phyloP scores from a whole-genome alignment of 2,113 vertebrate genomes.

The Tetrao urogallus region DNA sequence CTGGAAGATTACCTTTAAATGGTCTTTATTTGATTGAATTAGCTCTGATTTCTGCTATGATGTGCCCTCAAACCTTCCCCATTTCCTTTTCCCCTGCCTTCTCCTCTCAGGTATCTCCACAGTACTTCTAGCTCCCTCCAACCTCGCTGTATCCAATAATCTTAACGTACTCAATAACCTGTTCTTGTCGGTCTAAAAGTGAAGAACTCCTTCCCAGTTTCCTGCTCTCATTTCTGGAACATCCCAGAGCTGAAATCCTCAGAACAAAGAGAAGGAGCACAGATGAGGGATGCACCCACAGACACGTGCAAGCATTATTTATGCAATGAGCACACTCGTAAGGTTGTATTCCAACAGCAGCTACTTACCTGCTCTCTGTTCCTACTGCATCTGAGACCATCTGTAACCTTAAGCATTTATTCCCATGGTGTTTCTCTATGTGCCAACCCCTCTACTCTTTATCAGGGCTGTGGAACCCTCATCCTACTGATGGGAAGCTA shows the following conservation, averaged over 20 bases:
- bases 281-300: not conserved
- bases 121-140: not conserved
- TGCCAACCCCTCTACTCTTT: not conserved
- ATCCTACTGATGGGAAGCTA: not conserved
- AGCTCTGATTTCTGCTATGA: constrained; percentile 11
- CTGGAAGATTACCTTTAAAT: constrained; percentile 37
- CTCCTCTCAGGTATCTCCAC: not conserved
- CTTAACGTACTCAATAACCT: not conserved
- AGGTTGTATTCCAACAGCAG: not conserved
- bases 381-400: not conserved
- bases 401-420: not conserved
- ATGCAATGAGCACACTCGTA: not conserved
- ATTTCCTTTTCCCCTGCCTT: not conserved
- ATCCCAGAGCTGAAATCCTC: not conserved
- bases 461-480: not conserved
- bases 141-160: not conserved
- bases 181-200: not conserved
- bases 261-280: not conserved
- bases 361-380: not conserved
- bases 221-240: not conserved
- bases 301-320: not conserved
- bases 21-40: constrained; percentile 31
- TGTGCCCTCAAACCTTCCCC: not conserved
- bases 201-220: not conserved
- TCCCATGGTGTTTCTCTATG: not conserved